Evolutionary conservation across 2,888 invertebrate genomes (phyloP).

Genomic region (Deroplatys truncata): DNA sequence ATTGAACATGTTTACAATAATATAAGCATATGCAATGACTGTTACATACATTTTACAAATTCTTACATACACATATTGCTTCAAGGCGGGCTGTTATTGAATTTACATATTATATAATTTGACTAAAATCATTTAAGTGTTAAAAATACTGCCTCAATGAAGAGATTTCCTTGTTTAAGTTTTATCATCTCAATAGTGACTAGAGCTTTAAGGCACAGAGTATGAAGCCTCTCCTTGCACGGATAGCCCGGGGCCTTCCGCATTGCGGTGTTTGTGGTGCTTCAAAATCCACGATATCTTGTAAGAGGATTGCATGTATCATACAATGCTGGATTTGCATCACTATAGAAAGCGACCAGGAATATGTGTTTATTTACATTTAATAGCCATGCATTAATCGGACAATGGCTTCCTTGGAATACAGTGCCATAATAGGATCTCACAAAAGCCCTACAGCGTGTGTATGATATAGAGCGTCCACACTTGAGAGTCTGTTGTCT

Average conservation of each 20-base stretch:
- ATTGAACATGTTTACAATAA: too few species aligned
- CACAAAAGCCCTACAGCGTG: not conserved
- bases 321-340: not conserved
- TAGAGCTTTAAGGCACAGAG: not conserved
- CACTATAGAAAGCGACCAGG: not conserved
- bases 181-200: not conserved
- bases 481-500: not conserved
- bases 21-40: too few species aligned
- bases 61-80: too few species aligned
- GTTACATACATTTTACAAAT: too few species aligned
- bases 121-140: too few species aligned
- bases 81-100: too few species aligned
- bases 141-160: too few species aligned
- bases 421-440: not conserved
- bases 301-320: not conserved
- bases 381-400: not conserved
- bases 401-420: not conserved
- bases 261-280: not conserved
- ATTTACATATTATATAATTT: too few species aligned
- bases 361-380: not conserved
- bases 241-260: not conserved
- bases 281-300: not conserved
- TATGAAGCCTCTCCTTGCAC: not conserved
- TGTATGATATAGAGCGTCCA: not conserved
- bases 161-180: too few species aligned